These are phyloP conservation scores for Trilocha varians DNA, from an alignment of 2,888 invertebrate species.

Conservation along the genomic window DNA sequence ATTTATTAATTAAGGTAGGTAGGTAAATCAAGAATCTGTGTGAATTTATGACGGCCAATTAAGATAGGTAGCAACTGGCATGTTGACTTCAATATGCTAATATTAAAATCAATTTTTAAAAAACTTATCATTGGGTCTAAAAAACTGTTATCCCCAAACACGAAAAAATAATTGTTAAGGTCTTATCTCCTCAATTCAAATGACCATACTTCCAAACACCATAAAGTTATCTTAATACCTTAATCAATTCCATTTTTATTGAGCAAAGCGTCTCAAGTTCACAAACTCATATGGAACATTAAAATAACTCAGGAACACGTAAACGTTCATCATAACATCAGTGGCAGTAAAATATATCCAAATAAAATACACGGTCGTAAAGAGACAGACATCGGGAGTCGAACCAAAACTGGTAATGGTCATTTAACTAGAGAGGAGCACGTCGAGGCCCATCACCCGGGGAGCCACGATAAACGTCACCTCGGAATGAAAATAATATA, in stretches of 20 bases:
- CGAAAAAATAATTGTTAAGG: background rate
- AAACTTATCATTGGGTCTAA: no score
- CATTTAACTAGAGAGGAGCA: constrained; percentile 52
- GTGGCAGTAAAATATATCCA: constrained; percentile 62
- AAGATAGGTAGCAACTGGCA: no score
- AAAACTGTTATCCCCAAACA: background rate
- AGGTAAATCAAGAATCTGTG: no score
- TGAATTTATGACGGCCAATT: no score
- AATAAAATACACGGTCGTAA: constrained; percentile 66
- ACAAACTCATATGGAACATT: constrained; percentile 50
- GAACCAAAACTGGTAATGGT: constrained; percentile 61
- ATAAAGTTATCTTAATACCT: constrained; percentile 29
- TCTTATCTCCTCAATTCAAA: constrained; percentile 1
- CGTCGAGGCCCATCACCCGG: constrained; percentile 48
- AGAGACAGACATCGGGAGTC: constrained; percentile 62
- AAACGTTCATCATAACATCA: constrained; percentile 65
- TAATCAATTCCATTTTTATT: constrained; percentile 47
- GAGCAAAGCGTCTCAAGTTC: constrained; percentile 39
- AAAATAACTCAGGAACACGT: constrained; percentile 50
- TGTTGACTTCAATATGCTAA: no score
- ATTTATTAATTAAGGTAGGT: no score
- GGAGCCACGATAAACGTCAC: constrained; percentile 68
- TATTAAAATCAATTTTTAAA: no score
- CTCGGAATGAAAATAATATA: constrained; percentile 63
- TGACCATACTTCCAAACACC: constrained; percentile 2